A percentile compares a stretch with the other conserved stretches of the same genome.
Conservation (phyloP, 2,888 invertebrate species). For the Polyommatus icarus region DNA sequence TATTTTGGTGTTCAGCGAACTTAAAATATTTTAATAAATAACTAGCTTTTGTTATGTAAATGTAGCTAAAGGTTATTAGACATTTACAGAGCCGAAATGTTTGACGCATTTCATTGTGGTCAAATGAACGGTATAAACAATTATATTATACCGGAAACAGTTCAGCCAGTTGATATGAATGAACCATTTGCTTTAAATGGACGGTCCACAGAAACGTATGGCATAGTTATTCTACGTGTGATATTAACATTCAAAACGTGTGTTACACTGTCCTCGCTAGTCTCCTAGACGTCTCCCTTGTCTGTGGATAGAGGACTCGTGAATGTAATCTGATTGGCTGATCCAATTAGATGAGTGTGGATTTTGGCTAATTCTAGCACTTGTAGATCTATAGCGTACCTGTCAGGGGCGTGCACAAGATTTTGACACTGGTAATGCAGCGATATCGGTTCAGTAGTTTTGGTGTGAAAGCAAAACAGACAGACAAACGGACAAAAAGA, state of each 20-base stretch:
- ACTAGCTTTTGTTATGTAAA: too few species aligned
- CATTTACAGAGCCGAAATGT: not conserved
- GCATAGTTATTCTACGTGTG: slow-evolving; percentile 35
- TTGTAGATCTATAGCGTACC: not conserved
- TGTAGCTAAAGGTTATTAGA: not conserved
- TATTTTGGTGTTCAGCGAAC: too few species aligned
- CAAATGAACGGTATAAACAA: slow-evolving; percentile 7
- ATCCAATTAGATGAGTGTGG: slow-evolving; percentile 14
- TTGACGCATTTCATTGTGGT: slow-evolving; percentile 14
- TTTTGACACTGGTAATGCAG: too few species aligned
- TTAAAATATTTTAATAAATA: too few species aligned
- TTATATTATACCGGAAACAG: slow-evolving; percentile 3
- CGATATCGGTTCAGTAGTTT: too few species aligned
- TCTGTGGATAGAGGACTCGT: slow-evolving; percentile 22
- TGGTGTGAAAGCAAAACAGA: too few species aligned
- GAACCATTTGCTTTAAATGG: slow-evolving; percentile 34
- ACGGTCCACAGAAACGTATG: slow-evolving; percentile 32
- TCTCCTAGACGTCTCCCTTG: slow-evolving; percentile 20
- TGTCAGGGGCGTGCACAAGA: too few species aligned
- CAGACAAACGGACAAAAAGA: too few species aligned
- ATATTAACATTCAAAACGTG: slow-evolving; percentile 60
- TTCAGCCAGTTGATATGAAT: slow-evolving; percentile 33
- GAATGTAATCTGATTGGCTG: slow-evolving; percentile 13
- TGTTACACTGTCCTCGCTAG: slow-evolving; percentile 40
- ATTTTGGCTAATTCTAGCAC: not conserved